Percentiles rank a stretch among this genome's conserved stretches.
Evolutionary conservation across 2,113 vertebrate species (phyloP).

Genomic region (Onychostoma macrolepis): DNA sequence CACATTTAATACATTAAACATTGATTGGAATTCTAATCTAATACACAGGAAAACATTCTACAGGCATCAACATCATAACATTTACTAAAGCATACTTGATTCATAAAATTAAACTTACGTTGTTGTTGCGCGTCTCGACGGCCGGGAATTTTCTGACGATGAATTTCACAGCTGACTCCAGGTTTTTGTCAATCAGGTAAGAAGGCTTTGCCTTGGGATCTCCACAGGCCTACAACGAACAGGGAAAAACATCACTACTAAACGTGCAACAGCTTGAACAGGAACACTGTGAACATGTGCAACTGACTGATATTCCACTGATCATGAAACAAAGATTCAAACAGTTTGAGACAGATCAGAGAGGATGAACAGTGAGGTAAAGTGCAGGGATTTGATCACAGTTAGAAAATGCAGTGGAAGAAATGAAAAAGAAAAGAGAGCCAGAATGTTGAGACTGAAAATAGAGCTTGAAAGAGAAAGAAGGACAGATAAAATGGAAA

Average conservation of each 20-base stretch:
- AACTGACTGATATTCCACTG: background rate
- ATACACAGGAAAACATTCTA: background rate
- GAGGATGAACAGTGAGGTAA: conserved; percentile 80
- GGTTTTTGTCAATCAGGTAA: conserved; percentile 97
- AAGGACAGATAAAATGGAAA: conserved; percentile 19
- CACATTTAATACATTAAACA: background rate
- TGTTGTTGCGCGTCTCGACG: conserved; percentile 97
- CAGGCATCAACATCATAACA: background rate
- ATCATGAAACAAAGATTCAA: conserved; percentile 32
- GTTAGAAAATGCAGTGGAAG: conserved; percentile 82
- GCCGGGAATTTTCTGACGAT: conserved; percentile 98
- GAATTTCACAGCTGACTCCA: conserved; percentile 98
- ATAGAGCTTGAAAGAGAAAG: conserved; percentile 20
- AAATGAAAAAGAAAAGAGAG: conserved; percentile 46
- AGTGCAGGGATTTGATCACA: conserved; percentile 81
- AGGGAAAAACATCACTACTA: conserved; percentile 62
- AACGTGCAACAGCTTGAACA: conserved; percentile 40
- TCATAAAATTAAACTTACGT: conserved; percentile 82
- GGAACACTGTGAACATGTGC: background rate
- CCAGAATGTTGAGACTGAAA: background rate
- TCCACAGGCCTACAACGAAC: conserved; percentile 85
- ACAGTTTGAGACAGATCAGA: conserved; percentile 79
- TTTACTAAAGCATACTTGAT: background rate
- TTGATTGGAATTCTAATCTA: background rate
- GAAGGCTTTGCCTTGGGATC: conserved; percentile 99